Percentiles rank a stretch among this genome's conserved stretches.
Conservation (phyloP, 2,797 vertebrate genomes). For the Mormyrops boulengeri region DNA sequence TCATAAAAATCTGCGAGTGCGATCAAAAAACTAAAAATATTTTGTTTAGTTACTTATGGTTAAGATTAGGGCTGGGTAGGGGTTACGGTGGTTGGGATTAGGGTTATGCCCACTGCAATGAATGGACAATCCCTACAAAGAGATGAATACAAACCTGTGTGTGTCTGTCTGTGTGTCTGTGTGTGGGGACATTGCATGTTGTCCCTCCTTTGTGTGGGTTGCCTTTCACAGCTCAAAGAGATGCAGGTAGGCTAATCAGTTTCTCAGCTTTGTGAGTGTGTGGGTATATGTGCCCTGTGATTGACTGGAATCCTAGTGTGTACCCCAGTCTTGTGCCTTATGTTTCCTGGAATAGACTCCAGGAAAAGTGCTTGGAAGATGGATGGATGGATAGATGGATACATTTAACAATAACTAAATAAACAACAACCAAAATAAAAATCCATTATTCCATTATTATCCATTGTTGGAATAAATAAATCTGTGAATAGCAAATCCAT, state of each 20-base stretch:
- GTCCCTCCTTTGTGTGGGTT: neutral
- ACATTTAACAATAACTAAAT: neutral
- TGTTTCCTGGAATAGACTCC: neutral
- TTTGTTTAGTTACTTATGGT: neutral
- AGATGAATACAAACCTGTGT: neutral
- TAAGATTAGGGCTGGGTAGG: neutral
- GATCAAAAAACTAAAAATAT: neutral
- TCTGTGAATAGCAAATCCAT: neutral
- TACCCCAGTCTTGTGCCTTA: neutral
- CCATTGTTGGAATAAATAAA: neutral
- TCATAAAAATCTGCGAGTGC: neutral
- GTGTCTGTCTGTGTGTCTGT: neutral
- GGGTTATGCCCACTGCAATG: neutral
- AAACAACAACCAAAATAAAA: neutral
- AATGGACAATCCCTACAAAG: too few relatives aligned
- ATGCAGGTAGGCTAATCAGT: neutral
- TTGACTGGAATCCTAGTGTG: neutral
- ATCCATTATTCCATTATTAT: neutral
- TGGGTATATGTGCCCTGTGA: neutral
- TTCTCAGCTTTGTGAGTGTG: neutral
- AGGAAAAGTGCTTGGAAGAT: neutral
- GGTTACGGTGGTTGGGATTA: neutral
- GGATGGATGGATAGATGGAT: neutral
- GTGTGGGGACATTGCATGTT: neutral
- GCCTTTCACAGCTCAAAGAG: neutral